phyloP scores from a whole-genome alignment of 2,888 invertebrate species.

The Oscheius sp. region DNA sequence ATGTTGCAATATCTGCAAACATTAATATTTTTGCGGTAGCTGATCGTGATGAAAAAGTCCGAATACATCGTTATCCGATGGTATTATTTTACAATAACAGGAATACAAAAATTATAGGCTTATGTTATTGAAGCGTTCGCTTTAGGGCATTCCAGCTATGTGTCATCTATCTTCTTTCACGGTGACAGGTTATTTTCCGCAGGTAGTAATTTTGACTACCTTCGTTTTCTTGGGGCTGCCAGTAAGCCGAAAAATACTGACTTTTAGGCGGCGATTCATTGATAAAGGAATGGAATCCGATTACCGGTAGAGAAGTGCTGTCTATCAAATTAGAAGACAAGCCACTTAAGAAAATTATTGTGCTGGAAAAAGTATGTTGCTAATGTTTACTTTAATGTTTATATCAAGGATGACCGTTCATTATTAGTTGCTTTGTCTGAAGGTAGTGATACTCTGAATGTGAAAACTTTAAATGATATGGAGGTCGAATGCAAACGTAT shows the following conservation, averaged over 20 bases:
- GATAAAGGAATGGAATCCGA: slow-evolving; percentile 40
- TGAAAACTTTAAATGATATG: not conserved
- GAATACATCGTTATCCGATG: slow-evolving; percentile 60
- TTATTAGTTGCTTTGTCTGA: not conserved
- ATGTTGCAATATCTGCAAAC: slow-evolving; percentile 50
- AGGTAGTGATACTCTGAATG: not conserved
- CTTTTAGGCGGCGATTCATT: slow-evolving; percentile 47
- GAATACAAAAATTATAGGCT: slow-evolving; percentile 37
- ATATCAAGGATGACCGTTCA: too few relatives aligned
- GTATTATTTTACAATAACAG: slow-evolving; percentile 21
- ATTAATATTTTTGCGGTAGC: slow-evolving; percentile 52
- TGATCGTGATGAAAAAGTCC: slow-evolving; percentile 65
- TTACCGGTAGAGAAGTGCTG: slow-evolving; percentile 14
- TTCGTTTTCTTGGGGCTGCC: too few relatives aligned
- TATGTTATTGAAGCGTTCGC: slow-evolving; percentile 54
- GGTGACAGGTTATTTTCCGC: slow-evolving; percentile 42
- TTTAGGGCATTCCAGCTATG: slow-evolving; percentile 59
- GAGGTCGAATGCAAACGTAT: not conserved
- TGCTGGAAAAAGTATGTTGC: not conserved
- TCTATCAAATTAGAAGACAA: slow-evolving; percentile 1
- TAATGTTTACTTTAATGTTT: not conserved
- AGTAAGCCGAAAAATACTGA: too few relatives aligned
- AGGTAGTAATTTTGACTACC: slow-evolving; percentile 23
- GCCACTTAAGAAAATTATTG: slow-evolving; percentile 28
- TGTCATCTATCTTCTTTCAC: slow-evolving; percentile 36